Percentiles rank a stretch among this genome's conserved stretches.
phyloP scores from a whole-genome alignment of 1,140 invertebrate genomes.

The Portunus trituberculatus region DNA sequence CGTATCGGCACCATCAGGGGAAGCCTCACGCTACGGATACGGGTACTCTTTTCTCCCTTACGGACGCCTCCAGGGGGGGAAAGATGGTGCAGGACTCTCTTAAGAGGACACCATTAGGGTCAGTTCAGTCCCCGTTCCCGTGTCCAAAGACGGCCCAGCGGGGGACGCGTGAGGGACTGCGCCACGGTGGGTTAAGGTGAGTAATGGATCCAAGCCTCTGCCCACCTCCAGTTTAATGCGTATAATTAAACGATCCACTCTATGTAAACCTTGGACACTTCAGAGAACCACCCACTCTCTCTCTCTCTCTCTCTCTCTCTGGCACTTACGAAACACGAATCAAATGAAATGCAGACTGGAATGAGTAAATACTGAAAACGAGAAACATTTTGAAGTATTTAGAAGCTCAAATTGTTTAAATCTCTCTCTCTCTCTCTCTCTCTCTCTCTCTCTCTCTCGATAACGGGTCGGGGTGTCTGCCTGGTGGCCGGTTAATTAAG shows the following conservation, averaged over 20 bases:
- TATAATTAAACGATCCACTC: background rate
- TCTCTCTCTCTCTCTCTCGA: background rate
- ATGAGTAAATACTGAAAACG: too few relatives aligned
- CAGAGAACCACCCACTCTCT: background rate
- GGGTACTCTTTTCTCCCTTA: background rate
- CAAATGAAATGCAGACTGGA: too few relatives aligned
- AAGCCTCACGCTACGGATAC: background rate
- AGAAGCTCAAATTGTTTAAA: too few relatives aligned
- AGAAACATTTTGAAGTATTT: too few relatives aligned
- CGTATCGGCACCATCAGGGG: background rate
- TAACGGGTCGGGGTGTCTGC: too few relatives aligned
- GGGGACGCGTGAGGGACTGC: background rate
- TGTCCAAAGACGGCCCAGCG: background rate
- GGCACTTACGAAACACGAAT: too few relatives aligned
- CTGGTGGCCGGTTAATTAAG: background rate
- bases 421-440: background rate
- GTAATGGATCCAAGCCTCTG: background rate
- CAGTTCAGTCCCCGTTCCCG: background rate
- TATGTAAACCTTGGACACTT: background rate
- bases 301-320: slow-evolving; percentile 6
- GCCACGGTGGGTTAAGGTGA: background rate
- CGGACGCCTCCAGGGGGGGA: background rate
- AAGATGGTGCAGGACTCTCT: background rate
- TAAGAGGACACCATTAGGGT: slow-evolving; percentile 10
- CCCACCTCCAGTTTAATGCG: background rate